A percentile compares a stretch with the other conserved stretches of the same genome.
Evolutionary conservation across 2,797 vertebrate genomes (phyloP).

Genomic region (Pseudochaenichthys georgianus): DNA sequence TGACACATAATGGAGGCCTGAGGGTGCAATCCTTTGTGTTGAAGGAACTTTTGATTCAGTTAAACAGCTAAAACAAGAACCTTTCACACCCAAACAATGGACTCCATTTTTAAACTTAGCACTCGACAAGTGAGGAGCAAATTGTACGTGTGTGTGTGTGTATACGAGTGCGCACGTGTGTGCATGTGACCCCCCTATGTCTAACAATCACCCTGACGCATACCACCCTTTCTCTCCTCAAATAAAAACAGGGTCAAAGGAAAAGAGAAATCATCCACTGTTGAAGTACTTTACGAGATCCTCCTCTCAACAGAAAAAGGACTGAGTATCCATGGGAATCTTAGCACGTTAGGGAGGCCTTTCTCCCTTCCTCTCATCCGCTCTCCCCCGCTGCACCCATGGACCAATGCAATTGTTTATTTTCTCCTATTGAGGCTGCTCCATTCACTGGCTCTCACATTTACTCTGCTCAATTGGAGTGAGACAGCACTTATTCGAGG

Average conservation of each 20-base stretch:
- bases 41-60: slow-evolving; percentile 76
- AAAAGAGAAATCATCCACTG: slow-evolving; percentile 79
- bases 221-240: slow-evolving; percentile 70
- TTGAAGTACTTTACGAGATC: slow-evolving; percentile 80
- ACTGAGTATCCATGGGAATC: slow-evolving; percentile 84
- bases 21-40: slow-evolving; percentile 65
- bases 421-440: slow-evolving; percentile 84
- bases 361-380: slow-evolving; percentile 75
- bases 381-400: slow-evolving; percentile 81
- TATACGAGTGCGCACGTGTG: slow-evolving; percentile 47
- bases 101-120: slow-evolving; percentile 72
- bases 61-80: slow-evolving; percentile 80
- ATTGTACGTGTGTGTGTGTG: slow-evolving; percentile 64
- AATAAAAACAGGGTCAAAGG: slow-evolving; percentile 76
- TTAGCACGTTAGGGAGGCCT: slow-evolving; percentile 80
- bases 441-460: slow-evolving; percentile 85
- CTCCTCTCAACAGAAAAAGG: slow-evolving; percentile 77
- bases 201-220: slow-evolving; percentile 69
- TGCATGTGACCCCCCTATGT: slow-evolving; percentile 61
- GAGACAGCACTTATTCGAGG: slow-evolving; percentile 84
- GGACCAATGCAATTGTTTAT: slow-evolving; percentile 86
- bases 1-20: slow-evolving; percentile 55
- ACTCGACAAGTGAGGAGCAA: slow-evolving; percentile 76
- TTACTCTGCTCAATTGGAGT: slow-evolving; percentile 85
- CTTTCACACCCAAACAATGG: slow-evolving; percentile 78